A percentile compares a stretch with the other conserved stretches of the same genome.
phyloP scores from a whole-genome alignment of 92 coral and sea anemone species.

The Porites lobata region DNA sequence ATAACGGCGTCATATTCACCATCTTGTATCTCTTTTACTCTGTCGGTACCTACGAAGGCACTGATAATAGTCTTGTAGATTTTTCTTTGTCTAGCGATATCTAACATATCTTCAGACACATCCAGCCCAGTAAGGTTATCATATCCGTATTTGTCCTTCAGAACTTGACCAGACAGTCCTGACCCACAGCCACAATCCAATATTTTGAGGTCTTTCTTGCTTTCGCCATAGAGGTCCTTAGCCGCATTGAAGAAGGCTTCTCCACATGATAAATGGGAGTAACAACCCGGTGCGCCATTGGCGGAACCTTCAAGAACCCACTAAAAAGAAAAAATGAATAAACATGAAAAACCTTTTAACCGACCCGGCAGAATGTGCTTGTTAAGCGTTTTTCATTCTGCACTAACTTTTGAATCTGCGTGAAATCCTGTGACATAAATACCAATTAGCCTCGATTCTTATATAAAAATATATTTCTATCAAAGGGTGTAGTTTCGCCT shows the following conservation, averaged over 20 bases:
- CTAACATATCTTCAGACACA: constrained; percentile 23
- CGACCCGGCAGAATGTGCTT: too few species aligned
- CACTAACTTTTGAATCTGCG: too few species aligned
- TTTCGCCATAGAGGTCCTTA: not conserved
- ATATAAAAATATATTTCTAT: too few species aligned
- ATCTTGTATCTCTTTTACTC: not conserved
- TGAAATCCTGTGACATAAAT: too few species aligned
- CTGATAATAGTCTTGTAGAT: constrained; percentile 1
- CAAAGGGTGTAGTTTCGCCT: too few species aligned
- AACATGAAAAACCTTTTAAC: too few species aligned
- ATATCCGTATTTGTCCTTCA: constrained; percentile 5
- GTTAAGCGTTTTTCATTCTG: too few species aligned
- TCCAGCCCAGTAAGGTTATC: constrained; percentile 8
- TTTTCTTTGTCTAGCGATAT: not conserved
- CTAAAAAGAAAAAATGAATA: not conserved
- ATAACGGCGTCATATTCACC: not conserved
- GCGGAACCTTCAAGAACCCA: not conserved
- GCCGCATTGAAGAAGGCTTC: not conserved
- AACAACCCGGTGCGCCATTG: not conserved
- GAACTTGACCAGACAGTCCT: constrained; percentile 1
- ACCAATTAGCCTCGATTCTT: too few species aligned
- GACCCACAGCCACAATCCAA: constrained; percentile 24
- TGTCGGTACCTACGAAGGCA: not conserved
- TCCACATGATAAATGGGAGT: not conserved
- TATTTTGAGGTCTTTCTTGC: constrained; percentile 1